Evolutionary conservation across 2,113 vertebrate genomes (phyloP), one percentile per base, ranked within the genome.

Genomic region (Daphoenositta chrysoptera): DNA sequence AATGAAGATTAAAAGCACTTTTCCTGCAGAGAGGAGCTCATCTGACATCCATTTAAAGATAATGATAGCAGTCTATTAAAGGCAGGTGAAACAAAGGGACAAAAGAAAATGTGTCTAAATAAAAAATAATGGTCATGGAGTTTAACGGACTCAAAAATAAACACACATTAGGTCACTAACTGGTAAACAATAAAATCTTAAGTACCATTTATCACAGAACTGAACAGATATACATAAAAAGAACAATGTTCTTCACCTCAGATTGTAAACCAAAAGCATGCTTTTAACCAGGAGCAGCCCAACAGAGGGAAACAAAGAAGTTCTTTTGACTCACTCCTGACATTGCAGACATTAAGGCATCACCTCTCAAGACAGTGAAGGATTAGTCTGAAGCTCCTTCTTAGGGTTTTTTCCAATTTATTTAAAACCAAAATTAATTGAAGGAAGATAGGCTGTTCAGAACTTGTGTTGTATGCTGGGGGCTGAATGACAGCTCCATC

Each of bases 1-100:
- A 94, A 96, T 93, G 87, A 97, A 96, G 96, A 97, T 83, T 48
- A 96, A 97, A 96, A 90, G 47, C 50, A 58, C 91, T 89, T 95
- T 60, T 81, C 72, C 56, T 92, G 53, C 66, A 77, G 45, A 94
- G 68, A 84, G 65, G 26, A 86, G 30, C 64, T 92, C 45, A 51
- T 85, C 66, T 87, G 86, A 93, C 87, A 96, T 94, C 87, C 85
- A 35, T 96, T 96, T 95, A 95, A 93, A 83, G 82, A 56, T 90
- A 87, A 95, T 95, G 85, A 66, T 31, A 86, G 75, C 42, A 80
- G 72, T 94, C 79, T 90, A 45, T 89, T 90, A 90, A 87, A 90
- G 48, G 40, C 60, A 75, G 48, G 64, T 81, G 61, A 94, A 83
- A 90, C 76, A 89, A 83, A 92, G 31, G 40, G 31, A 82, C 60